Conservation (phyloP, 1,140 invertebrate species). For the Notospermus geniculatus region DNA sequence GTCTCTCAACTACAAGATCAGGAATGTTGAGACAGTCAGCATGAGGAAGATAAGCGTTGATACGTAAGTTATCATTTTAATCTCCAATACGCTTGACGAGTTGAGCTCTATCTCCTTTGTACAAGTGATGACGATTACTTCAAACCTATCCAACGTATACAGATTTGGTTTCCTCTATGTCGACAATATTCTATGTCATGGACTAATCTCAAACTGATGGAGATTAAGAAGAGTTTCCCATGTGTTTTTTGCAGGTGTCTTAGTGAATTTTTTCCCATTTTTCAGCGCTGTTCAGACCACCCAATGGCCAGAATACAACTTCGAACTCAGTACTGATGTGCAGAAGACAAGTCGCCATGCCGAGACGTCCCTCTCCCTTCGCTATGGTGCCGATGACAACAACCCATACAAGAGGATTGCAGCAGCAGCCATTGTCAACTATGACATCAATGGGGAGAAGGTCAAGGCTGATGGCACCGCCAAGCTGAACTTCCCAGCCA, state of each 20-base stretch:
- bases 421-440: not conserved
- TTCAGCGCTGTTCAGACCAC: constrained; percentile 6
- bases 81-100: no score
- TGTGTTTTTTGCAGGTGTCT: no score
- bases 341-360: constrained; percentile 5
- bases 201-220: no score
- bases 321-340: not conserved
- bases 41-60: not conserved
- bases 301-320: constrained; percentile 7
- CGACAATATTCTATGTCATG: no score
- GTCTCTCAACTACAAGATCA: constrained; percentile 5
- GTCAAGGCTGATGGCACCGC: not conserved
- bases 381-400: not conserved
- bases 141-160: no score
- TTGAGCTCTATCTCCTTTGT: no score
- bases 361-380: not conserved
- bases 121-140: no score
- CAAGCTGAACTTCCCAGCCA: not conserved
- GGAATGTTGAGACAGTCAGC: not conserved
- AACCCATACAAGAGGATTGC: not conserved
- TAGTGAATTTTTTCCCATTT: no score
- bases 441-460: not conserved
- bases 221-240: no score
- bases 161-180: no score
- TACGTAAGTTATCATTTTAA: constrained; percentile 3